Conservation (phyloP, 2,888 invertebrate genomes). For the Conistra vaccinii region DNA sequence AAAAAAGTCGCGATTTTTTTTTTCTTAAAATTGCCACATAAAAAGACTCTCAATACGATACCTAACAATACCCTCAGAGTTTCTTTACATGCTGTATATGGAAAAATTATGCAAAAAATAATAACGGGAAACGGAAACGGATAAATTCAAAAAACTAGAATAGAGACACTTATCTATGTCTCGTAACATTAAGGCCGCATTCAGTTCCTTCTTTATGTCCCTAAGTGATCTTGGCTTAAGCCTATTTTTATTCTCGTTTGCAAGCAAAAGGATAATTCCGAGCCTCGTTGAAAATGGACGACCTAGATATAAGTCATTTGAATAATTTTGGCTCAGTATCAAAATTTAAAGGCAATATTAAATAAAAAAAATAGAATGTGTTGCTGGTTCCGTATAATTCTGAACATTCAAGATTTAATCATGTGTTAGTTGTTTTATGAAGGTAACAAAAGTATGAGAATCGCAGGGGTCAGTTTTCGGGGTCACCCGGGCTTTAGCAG, state of each 20-base stretch:
- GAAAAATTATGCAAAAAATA: background rate
- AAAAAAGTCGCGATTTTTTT: too few relatives aligned
- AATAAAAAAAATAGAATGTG: background rate
- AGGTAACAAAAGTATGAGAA: background rate
- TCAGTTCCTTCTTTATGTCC: conserved; percentile 22
- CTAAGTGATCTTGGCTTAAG: conserved; percentile 43
- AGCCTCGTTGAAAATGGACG: conserved; percentile 20
- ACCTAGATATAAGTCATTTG: conserved; percentile 9
- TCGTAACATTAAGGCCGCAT: conserved; percentile 18
- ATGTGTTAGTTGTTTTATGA: background rate
- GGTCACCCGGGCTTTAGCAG: too few relatives aligned
- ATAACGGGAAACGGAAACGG: background rate
- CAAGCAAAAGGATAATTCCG: conserved; percentile 24
- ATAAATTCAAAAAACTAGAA: background rate
- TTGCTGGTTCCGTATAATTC: background rate
- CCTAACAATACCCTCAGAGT: too few relatives aligned
- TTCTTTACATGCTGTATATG: too few relatives aligned
- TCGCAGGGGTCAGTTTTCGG: too few relatives aligned
- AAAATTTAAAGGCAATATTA: background rate
- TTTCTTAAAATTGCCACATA: too few relatives aligned
- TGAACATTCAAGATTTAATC: background rate
- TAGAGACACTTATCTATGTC: conserved; percentile 11
- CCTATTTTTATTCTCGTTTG: conserved; percentile 49
- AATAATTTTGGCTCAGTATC: background rate
- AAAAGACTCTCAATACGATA: too few relatives aligned